Base-by-base conservation (phyloP, 2,888 invertebrate genomes). In the Agriopis marginaria region DNA sequence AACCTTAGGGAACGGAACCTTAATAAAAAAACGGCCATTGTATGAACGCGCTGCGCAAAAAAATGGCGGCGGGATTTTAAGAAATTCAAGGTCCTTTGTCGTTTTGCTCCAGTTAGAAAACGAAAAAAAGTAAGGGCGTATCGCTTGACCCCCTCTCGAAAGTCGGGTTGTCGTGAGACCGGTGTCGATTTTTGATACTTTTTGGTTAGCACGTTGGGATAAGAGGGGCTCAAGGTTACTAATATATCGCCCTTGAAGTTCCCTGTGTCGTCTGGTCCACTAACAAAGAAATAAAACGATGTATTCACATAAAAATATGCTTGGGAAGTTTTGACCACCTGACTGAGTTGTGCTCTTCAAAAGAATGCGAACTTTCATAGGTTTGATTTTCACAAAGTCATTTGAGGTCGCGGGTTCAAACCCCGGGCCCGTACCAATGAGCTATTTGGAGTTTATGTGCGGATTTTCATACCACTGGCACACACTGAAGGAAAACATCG, bases 111-210 rank as follows among this genome's bases (percentile, higher is more conserved):
- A 66, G 71, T 77, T 76, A 72, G 73, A 79, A 79, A 77, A 74
- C 61, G 75, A 81, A 73, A 78, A 82, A 81, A 81, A 78, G 66
- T 70, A 74, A 84, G 78, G 79, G 80, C 83, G 79, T 82, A 79
- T 74, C 80, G 76, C 71, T 81, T 84, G 86, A 88, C 86, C 88
- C 85, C 86, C 83, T 73, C 85, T 82, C 75, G 79, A 77, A 77
- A 77, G 76, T 70, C 76, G 76, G 71, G 76, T 79, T 82, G 79
- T 79, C 78, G 73, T 73, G 72, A 72, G 69, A 66, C 50, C 61
- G 68, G 32, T 65, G 75, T 73, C 72, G 77, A 73, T 76, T 79
- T 78, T 77, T 79, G 69, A 76, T 79, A 79, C 77, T 82, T 82
- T 79, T 81, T 77, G 63, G 64, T 45, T 45, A 54, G n/a, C 56